Conservation (phyloP, 2,888 invertebrate species). For the Tromatobia lineatoria region DNA sequence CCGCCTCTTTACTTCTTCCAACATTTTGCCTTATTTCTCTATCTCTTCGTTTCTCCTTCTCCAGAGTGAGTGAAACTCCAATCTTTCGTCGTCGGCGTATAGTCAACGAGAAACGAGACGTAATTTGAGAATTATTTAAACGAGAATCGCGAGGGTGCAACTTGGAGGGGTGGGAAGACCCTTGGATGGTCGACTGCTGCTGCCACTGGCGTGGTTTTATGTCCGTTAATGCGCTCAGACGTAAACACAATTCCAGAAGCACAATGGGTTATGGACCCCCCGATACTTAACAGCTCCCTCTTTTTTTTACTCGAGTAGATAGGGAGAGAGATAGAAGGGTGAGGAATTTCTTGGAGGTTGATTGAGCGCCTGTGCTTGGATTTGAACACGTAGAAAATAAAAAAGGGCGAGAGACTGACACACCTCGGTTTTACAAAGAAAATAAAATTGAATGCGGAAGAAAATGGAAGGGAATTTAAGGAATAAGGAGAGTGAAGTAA, state of each 20-base stretch:
- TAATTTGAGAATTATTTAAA: constrained; percentile 81
- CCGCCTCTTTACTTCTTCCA: constrained; percentile 1
- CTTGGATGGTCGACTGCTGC: constrained; percentile 35
- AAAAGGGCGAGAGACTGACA: constrained; percentile 3
- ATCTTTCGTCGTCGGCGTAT: constrained; percentile 42
- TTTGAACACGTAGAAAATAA: not conserved
- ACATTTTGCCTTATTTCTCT: constrained; percentile 13
- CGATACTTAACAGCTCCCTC: constrained; percentile 63
- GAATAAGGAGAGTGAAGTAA: constrained; percentile 32
- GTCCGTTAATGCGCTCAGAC: constrained; percentile 75
- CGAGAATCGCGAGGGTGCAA: constrained; percentile 64
- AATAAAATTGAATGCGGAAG: constrained; percentile 25
- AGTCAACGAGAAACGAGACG: constrained; percentile 68
- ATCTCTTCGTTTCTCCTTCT: constrained; percentile 6
- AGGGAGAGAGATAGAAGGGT: constrained; percentile 25
- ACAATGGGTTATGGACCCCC: constrained; percentile 76
- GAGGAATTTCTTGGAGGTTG: constrained; percentile 12
- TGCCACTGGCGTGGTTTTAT: constrained; percentile 70
- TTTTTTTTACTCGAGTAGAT: constrained; percentile 47
- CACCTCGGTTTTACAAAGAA: constrained; percentile 42
- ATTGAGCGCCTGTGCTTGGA: not conserved
- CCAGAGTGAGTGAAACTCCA: constrained; percentile 49
- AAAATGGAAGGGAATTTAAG: constrained; percentile 19
- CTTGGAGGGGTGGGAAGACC: constrained; percentile 20
- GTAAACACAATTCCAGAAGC: constrained; percentile 79